Base-by-base conservation (phyloP, 2,113 vertebrate species). In the Pterocles gutturalis region DNA sequence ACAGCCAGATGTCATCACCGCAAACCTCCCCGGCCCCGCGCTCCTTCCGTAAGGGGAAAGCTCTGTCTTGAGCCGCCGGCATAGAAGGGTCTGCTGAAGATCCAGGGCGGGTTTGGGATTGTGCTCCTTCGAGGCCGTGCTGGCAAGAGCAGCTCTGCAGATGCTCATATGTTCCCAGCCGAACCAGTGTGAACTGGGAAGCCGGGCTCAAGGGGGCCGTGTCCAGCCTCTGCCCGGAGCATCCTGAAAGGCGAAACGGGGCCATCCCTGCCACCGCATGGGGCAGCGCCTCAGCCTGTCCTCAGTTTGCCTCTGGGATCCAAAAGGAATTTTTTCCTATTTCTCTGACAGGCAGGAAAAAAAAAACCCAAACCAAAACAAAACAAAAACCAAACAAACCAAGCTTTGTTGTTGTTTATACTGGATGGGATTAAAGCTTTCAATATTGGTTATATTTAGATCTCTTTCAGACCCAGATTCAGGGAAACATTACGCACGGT, bases 371-470 rank as follows among this genome's bases (percentile, higher is more conserved):
- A n/a, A 7, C 3, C 38, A 38, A 38, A 38, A 38, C 38, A 38
- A 41, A 41, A 11, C 41, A 41, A 41, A 41, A 41, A 41, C 41
- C 41, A 41, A 41, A 41, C 41, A 41, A 41, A 41, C 41, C 41
- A 11, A 41, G n/a, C 10, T 92, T 84, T 96, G 93, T 94, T 95
- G 41, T 87, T 83, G 94, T 88, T 97, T 91, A 84, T 89, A 48
- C 72, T 66, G 93, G 98, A 92, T 0, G 2, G 83, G 66, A 87
- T 78, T 67, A 75, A 93, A 93, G 85, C 89, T 97, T 97, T 97
- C 88, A 95, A 16, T 82, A 11, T 93, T 92, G 96, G 89, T 93
- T 98, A 97, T 97, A 96, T 98, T 98, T 97, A 96, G 96, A 97
- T 31, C 78, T 36, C 85, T 89, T 76, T 88, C 48, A 57, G 66